These are phyloP conservation scores for Drosophila bocki DNA, from an alignment of 1,140 invertebrate genomes.

Conservation along the genomic window DNA sequence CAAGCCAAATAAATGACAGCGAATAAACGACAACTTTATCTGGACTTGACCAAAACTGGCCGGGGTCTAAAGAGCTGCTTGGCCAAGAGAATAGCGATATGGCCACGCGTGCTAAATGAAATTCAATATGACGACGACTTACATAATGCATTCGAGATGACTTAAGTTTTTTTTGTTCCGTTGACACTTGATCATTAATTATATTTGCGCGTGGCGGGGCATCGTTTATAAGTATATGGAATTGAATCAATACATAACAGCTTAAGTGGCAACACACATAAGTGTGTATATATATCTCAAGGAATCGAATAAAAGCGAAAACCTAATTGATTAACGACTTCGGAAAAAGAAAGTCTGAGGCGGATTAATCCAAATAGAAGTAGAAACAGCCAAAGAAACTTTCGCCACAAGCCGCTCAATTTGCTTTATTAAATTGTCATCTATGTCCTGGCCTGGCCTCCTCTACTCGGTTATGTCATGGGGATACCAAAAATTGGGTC, in stretches of 20 bases:
- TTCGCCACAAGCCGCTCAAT: conserved; percentile 64
- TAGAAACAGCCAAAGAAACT: conserved; percentile 22
- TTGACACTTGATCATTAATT: conserved; percentile 81
- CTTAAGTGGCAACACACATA: conserved; percentile 44
- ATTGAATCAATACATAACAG: conserved; percentile 52
- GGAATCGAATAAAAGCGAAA: conserved; percentile 61
- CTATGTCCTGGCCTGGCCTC: conserved; percentile 22
- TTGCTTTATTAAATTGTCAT: conserved; percentile 78
- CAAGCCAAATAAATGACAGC: conserved; percentile 30
- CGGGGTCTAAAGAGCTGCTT: neutral
- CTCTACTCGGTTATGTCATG: conserved; percentile 14
- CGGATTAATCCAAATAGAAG: conserved; percentile 34
- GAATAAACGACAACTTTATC: conserved; percentile 40
- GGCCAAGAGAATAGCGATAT: conserved; percentile 23
- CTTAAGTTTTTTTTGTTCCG: conserved; percentile 51
- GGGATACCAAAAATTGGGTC: conserved; percentile 52
- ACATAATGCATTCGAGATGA: conserved; percentile 69
- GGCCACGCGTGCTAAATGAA: conserved; percentile 61
- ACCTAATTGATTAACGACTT: conserved; percentile 75
- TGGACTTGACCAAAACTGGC: conserved; percentile 3
- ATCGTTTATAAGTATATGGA: conserved; percentile 26
- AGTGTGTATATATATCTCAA: conserved; percentile 10
- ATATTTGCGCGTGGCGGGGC: conserved; percentile 68
- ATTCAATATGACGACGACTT: conserved; percentile 52
- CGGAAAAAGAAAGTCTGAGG: neutral